Conservation (phyloP, 2,888 invertebrate species). For the Zaprionus bogoriensis region DNA sequence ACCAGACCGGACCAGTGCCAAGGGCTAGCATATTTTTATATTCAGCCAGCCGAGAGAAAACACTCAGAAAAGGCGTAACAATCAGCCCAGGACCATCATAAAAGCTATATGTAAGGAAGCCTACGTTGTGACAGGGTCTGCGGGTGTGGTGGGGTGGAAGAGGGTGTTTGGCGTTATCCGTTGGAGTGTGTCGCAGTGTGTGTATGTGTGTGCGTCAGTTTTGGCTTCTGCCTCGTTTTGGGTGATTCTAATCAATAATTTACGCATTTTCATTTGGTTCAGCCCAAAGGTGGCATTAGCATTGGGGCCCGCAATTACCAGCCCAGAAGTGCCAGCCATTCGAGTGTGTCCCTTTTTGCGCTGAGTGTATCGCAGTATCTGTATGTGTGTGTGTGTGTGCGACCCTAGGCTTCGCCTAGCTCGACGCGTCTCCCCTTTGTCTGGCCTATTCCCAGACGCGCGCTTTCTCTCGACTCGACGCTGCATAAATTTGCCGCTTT, state of each 20-base stretch:
- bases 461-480: slow-evolving; percentile 60
- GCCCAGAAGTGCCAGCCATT: slow-evolving; percentile 62
- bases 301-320: slow-evolving; percentile 69
- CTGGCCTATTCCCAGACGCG: slow-evolving; percentile 54
- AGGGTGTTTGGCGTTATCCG: no score
- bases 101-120: slow-evolving; percentile 46
- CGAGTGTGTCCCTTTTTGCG: slow-evolving; percentile 51
- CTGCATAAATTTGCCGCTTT: slow-evolving; percentile 59
- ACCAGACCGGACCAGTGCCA: slow-evolving; percentile 31
- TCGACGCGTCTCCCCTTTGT: slow-evolving; percentile 18
- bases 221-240: slow-evolving; percentile 34
- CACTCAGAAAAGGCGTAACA: slow-evolving; percentile 63
- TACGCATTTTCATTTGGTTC: slow-evolving; percentile 71
- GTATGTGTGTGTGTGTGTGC: slow-evolving; percentile 18
- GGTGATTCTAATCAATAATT: slow-evolving; percentile 77
- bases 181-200: no score
- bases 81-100: slow-evolving; percentile 50
- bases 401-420: slow-evolving; percentile 18
- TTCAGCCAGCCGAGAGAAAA: slow-evolving; percentile 23
- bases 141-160: no score
- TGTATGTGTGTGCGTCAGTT: slow-evolving; percentile 1
- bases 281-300: slow-evolving; percentile 71
- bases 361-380: no score
- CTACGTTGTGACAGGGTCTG: no score
- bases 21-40: slow-evolving; percentile 58